phyloP scores from a whole-genome alignment of 1,140 invertebrate genomes.

The Agrypnia vestita region DNA sequence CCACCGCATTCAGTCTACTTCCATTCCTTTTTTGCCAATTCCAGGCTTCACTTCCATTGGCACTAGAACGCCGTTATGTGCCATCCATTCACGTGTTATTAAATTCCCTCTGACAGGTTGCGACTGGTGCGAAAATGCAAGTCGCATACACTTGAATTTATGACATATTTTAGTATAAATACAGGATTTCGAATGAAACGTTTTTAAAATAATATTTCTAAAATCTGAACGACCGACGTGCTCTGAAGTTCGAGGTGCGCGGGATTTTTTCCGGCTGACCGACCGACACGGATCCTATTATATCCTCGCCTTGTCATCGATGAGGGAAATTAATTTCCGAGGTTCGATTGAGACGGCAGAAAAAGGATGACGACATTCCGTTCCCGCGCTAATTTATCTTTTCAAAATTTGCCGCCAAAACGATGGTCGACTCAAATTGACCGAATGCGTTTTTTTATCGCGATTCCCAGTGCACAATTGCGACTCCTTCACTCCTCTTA shows the following conservation, averaged over 20 bases:
- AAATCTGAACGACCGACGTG: neutral
- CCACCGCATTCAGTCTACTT: no score
- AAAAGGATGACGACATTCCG: constrained; percentile 9
- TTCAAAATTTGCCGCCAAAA: constrained; percentile 32
- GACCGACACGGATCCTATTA: neutral
- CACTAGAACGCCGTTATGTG: no score
- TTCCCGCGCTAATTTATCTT: constrained; percentile 36
- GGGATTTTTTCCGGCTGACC: neutral
- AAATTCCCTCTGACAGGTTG: no score
- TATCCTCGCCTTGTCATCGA: constrained; percentile 17
- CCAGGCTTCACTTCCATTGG: no score
- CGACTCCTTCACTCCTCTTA: no score
- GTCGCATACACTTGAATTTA: no score
- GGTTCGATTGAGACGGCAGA: neutral
- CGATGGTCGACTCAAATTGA: constrained; percentile 13
- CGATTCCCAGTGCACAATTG: constrained; percentile 12
- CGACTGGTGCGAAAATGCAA: no score
- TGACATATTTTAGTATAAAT: no score
- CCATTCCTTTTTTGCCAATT: no score
- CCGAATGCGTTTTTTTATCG: neutral
- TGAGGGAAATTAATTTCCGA: constrained; percentile 32
- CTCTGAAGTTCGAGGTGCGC: no score
- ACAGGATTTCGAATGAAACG: no score
- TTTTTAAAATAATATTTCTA: neutral
- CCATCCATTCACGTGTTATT: no score